Conservation (phyloP, 2,113 vertebrate genomes). For the Rhabdornis inornatus region DNA sequence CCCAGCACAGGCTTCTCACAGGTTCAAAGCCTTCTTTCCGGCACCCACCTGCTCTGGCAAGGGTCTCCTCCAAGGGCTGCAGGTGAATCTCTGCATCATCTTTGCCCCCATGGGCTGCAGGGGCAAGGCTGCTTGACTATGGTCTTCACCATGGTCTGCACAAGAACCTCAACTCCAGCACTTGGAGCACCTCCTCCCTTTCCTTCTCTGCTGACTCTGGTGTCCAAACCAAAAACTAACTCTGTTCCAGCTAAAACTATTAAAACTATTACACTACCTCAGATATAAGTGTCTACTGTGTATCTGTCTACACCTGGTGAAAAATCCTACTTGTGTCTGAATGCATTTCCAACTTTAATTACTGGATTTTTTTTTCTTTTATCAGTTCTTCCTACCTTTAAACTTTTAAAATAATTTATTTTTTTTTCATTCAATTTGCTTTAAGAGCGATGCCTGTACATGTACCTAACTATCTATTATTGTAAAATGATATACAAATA, state of each 20-base stretch:
- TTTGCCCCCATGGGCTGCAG: background rate
- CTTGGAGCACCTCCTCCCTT: background rate
- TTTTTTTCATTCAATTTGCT: background rate
- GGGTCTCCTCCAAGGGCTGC: background rate
- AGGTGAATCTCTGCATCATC: too few species aligned
- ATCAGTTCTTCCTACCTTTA: background rate
- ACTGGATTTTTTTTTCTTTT: background rate
- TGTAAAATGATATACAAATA: background rate
- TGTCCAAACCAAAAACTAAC: background rate
- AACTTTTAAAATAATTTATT: rapidly evolving
- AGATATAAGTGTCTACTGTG: background rate
- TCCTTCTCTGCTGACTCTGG: background rate
- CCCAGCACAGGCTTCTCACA: background rate
- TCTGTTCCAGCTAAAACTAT: background rate
- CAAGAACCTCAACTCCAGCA: background rate
- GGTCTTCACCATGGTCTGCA: background rate
- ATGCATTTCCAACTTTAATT: background rate
- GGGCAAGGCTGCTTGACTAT: background rate
- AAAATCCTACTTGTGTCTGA: background rate
- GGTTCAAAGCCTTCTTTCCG: background rate
- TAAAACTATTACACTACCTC: background rate
- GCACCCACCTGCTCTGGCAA: rapidly evolving
- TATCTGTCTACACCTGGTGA: background rate
- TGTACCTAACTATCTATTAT: background rate
- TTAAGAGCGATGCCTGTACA: background rate